Evolutionary conservation across 2,113 vertebrate species (phyloP).

Genomic region (Urocynchramus pylzowi): DNA sequence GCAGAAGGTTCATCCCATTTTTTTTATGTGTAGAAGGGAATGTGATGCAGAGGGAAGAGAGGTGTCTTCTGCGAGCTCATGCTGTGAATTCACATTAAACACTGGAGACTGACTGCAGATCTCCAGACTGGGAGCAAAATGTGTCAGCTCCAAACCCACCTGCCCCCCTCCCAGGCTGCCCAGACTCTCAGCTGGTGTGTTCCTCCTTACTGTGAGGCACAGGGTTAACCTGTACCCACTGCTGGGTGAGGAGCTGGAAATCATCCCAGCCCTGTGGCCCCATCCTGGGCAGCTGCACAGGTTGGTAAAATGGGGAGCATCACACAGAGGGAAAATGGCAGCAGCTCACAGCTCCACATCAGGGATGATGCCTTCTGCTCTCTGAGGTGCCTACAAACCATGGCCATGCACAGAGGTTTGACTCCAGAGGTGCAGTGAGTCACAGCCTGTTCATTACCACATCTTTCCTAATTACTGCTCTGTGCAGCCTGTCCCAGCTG

Average conservation of each 20-base stretch:
- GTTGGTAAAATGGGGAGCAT: neutral
- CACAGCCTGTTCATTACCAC: neutral
- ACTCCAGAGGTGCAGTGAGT: neutral
- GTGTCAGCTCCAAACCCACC: neutral
- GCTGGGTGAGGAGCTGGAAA: neutral
- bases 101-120: neutral
- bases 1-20: neutral
- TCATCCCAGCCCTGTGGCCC: neutral
- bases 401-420: neutral
- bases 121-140: neutral
- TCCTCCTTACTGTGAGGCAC: neutral
- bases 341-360: neutral
- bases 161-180: neutral
- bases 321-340: neutral
- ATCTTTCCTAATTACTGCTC: neutral
- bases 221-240: neutral
- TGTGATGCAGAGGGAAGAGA: neutral
- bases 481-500: neutral
- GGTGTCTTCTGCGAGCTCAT: neutral
- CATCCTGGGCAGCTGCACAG: neutral
- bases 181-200: neutral
- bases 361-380: neutral
- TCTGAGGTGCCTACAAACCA: neutral
- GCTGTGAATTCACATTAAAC: neutral
- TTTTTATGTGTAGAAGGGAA: neutral